phyloP scores from a whole-genome alignment of 2,113 vertebrate genomes.

The Tautogolabrus adspersus region DNA sequence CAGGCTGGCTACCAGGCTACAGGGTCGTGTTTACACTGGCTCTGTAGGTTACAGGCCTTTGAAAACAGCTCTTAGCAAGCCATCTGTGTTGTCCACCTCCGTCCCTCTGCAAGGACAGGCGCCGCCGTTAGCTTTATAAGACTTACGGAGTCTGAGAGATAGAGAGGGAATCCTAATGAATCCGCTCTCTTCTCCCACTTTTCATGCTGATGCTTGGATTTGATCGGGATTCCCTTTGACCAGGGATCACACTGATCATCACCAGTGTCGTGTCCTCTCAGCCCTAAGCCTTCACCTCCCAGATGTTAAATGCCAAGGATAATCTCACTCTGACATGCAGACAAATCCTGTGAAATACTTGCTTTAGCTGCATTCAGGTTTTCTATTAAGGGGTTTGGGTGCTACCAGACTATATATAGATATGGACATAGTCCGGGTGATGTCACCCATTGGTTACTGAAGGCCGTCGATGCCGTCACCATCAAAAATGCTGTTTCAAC shows the following conservation, averaged over 20 bases:
- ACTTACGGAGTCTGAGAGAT: slow-evolving; percentile 7
- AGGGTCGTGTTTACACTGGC: slow-evolving; percentile 27
- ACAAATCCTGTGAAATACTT: neutral
- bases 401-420: no score
- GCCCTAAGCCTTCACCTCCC: no score
- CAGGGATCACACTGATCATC: neutral
- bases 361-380: neutral
- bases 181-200: neutral
- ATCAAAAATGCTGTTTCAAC: no score
- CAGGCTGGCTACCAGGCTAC: slow-evolving; percentile 15
- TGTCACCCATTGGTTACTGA: no score
- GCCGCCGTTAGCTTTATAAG: slow-evolving; percentile 1
- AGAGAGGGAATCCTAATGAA: slow-evolving; percentile 17
- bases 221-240: neutral
- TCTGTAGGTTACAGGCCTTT: slow-evolving; percentile 16
- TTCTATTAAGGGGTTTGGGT: no score
- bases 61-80: neutral
- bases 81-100: slow-evolving; percentile 37
- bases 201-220: slow-evolving; percentile 9
- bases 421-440: no score
- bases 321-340: neutral
- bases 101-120: slow-evolving; percentile 12
- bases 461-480: no score
- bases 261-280: neutral
- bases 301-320: neutral